These are phyloP conservation scores for Watersipora subatra DNA, from an alignment of 1,140 invertebrate species.

Conservation along the genomic window DNA sequence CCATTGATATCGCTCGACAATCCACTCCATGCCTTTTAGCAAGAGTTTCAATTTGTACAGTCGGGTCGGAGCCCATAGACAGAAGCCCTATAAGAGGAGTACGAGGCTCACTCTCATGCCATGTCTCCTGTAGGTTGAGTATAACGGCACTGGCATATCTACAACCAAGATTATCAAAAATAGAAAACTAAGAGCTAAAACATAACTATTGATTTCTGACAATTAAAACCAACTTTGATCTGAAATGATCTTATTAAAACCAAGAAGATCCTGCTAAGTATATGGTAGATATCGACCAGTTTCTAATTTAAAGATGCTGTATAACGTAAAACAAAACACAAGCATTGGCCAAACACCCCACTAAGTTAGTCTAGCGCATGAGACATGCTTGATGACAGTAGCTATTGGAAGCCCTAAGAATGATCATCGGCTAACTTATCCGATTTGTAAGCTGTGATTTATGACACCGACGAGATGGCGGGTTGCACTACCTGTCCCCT, in stretches of 20 bases:
- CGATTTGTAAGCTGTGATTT: no score
- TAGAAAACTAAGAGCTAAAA: neutral
- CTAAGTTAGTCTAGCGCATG: neutral
- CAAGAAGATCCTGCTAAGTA: no score
- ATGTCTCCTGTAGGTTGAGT: constrained; percentile 25
- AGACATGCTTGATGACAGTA: no score
- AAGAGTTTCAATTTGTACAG: constrained; percentile 27
- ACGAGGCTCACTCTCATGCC: constrained; percentile 21
- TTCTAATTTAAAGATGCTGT: neutral
- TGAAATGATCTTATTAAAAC: no score
- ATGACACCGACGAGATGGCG: no score
- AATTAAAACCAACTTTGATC: no score
- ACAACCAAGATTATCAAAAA: constrained; percentile 49
- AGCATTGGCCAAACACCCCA: neutral
- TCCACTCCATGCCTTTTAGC: constrained; percentile 29
- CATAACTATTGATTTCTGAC: no score
- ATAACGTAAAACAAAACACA: neutral
- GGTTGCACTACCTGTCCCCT: constrained; percentile 69
- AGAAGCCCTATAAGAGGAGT: constrained; percentile 30
- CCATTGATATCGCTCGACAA: constrained; percentile 33
- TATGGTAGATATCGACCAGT: no score
- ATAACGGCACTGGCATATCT: constrained; percentile 26
- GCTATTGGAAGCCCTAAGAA: neutral
- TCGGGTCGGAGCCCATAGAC: constrained; percentile 37
- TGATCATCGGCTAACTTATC: no score